These are phyloP conservation scores for Osmerus mordax DNA, from an alignment of 2,113 vertebrate species.

Conservation along the genomic window DNA sequence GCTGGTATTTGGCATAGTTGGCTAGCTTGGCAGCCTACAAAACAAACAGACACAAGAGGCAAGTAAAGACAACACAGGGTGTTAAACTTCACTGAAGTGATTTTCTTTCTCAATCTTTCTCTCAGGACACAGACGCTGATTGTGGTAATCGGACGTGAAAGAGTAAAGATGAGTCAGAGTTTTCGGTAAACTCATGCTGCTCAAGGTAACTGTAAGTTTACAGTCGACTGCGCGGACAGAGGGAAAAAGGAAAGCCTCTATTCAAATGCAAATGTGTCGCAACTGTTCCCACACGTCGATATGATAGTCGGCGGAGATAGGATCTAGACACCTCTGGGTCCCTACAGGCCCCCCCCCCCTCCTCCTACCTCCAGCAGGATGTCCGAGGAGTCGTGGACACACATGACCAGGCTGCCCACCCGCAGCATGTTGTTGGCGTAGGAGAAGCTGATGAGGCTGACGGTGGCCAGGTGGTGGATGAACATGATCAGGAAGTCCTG, in stretches of 20 bases:
- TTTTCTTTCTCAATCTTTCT: not conserved
- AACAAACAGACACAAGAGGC: not conserved
- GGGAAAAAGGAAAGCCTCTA: too few species aligned
- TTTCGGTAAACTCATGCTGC: too few species aligned
- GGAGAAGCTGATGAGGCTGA: conserved; percentile 89
- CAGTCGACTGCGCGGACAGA: too few species aligned
- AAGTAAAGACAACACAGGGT: not conserved
- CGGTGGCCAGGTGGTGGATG: conserved; percentile 86
- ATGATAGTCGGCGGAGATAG: too few species aligned
- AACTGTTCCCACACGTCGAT: too few species aligned
- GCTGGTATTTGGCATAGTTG: conserved; percentile 95
- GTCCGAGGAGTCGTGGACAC: conserved; percentile 88
- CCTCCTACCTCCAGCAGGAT: conserved; percentile 86
- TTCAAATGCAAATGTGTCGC: too few species aligned
- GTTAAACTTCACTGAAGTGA: not conserved
- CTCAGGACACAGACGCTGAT: not conserved
- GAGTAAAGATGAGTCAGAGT: not conserved
- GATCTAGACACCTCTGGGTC: not conserved
- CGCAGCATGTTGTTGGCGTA: conserved; percentile 95
- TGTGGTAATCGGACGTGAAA: not conserved
- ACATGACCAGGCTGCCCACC: conserved; percentile 87
- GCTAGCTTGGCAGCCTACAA: conserved; percentile 91
- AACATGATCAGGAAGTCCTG: conserved; percentile 98
- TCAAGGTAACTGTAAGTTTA: too few species aligned
- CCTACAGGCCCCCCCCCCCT: not conserved